Evolutionary conservation across 1,140 invertebrate genomes (phyloP).

Genomic region (Cydia fagiglandana): DNA sequence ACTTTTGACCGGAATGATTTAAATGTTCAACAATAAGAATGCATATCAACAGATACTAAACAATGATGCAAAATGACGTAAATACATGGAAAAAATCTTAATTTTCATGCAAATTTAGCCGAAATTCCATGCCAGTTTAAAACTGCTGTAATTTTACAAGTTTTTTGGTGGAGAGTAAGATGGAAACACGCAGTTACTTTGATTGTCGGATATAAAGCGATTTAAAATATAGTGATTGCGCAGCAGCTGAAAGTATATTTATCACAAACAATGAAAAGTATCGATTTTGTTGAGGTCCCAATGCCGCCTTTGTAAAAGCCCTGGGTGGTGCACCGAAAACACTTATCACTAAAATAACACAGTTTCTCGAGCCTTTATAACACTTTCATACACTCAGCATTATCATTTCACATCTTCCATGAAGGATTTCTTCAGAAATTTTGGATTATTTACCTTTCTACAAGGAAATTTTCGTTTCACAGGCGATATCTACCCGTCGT

Average conservation of each 20-base stretch:
- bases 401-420: background rate
- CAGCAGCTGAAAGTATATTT: conserved; percentile 9
- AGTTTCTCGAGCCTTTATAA: background rate
- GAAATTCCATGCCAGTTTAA: background rate
- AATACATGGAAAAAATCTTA: background rate
- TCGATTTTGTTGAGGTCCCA: conserved; percentile 14
- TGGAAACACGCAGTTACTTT: background rate
- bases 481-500: conserved; percentile 34
- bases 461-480: conserved; percentile 38
- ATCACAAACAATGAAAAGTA: conserved; percentile 29
- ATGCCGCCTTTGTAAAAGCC: conserved; percentile 23
- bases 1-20: background rate
- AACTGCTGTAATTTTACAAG: background rate
- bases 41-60: background rate
- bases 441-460: conserved; percentile 53
- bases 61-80: background rate
- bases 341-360: conserved; percentile 28
- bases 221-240: background rate
- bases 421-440: conserved; percentile 29
- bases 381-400: background rate
- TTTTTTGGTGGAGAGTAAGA: background rate
- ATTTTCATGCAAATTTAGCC: background rate
- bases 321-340: conserved; percentile 15
- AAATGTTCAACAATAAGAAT: background rate
- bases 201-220: background rate